Evolutionary conservation across 1,140 invertebrate species (phyloP).

Genomic region (Stenopsyche tienmushanensis): DNA sequence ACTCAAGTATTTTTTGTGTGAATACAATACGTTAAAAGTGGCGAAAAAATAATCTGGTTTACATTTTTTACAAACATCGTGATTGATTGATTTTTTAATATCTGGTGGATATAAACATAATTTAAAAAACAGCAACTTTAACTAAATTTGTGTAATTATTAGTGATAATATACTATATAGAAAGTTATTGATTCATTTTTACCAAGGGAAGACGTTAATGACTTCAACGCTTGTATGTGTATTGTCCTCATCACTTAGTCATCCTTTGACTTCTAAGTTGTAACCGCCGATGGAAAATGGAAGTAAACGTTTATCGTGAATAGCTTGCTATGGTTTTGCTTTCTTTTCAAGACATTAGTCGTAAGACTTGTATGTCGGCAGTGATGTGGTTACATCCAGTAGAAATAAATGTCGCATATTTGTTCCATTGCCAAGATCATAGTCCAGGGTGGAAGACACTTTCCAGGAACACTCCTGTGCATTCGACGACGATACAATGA

Average conservation of each 20-base stretch:
- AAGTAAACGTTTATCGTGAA: neutral
- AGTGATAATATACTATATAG: no score
- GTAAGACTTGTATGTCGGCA: neutral
- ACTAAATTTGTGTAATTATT: no score
- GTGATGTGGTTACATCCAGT: neutral
- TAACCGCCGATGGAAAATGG: neutral
- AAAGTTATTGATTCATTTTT: no score
- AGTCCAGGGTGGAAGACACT: neutral
- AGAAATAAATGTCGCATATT: conserved; percentile 25
- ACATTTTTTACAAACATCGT: no score
- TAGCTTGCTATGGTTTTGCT: neutral
- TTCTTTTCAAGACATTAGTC: neutral
- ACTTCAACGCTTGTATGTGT: neutral
- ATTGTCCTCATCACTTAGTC: neutral
- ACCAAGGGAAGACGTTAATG: no score
- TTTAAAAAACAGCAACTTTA: neutral
- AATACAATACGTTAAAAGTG: no score
- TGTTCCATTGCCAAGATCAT: conserved; percentile 27
- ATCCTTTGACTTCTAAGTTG: neutral
- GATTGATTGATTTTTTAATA: no score
- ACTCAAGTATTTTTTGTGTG: no score
- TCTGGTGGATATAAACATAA: neutral
- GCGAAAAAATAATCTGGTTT: no score
- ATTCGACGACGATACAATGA: no score
- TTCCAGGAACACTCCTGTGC: conserved; percentile 12